Evolutionary conservation across 2,113 vertebrate species (phyloP).

Genomic region (Albula goreensis): DNA sequence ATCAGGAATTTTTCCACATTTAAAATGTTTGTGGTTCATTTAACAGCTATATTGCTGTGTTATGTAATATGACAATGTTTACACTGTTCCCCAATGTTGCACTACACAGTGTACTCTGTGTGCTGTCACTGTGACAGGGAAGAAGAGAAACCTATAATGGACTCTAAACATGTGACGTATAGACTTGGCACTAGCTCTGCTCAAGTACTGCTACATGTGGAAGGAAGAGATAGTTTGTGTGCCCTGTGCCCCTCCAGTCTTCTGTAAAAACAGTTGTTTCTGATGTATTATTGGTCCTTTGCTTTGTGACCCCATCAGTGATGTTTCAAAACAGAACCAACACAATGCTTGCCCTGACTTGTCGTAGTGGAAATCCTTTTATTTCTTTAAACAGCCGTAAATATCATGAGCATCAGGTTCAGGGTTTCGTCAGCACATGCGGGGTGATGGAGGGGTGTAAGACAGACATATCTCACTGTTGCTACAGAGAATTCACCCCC

Average conservation of each 20-base stretch:
- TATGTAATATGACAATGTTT: neutral
- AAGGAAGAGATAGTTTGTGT: conserved; percentile 5
- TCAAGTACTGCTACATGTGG: neutral
- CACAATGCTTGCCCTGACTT: neutral
- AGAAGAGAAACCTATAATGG: neutral
- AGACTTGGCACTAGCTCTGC: neutral
- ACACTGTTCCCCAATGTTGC: neutral
- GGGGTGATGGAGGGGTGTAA: neutral
- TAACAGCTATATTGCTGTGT: neutral
- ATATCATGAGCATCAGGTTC: neutral
- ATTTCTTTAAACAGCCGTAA: neutral
- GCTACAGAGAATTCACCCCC: neutral
- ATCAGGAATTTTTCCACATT: conserved; percentile 13
- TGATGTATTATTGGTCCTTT: neutral
- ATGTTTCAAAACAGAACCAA: neutral
- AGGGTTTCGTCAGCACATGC: neutral
- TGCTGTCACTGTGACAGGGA: neutral
- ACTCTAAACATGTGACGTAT: neutral
- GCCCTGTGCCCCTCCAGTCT: neutral
- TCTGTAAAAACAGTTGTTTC: neutral
- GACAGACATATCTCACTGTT: neutral
- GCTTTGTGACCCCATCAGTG: neutral
- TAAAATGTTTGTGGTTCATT: neutral
- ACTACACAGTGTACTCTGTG: neutral
- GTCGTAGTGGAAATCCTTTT: neutral